Conservation (phyloP, 2,797 vertebrate species). For the Neosilurus mollespiculum region DNA sequence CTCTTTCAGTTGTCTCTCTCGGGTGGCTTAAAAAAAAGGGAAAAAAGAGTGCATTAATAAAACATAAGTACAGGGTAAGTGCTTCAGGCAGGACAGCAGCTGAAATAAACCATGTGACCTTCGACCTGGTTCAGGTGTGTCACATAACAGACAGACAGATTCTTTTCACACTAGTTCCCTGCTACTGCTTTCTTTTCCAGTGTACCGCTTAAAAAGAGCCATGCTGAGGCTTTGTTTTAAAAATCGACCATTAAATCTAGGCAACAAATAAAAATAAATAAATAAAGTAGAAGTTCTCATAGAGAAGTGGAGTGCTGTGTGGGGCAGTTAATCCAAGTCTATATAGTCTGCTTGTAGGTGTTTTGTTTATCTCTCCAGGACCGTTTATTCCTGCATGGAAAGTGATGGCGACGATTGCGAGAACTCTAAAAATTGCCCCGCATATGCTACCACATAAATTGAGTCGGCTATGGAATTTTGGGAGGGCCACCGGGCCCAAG, state of each 20-base stretch:
- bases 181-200: background rate
- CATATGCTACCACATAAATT: too few relatives aligned
- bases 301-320: too few relatives aligned
- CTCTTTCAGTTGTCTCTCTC: conserved; percentile 67
- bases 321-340: too few relatives aligned
- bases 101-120: conserved; percentile 38
- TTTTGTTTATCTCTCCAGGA: too few relatives aligned
- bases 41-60: conserved; percentile 74
- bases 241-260: background rate
- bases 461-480: too few relatives aligned
- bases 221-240: background rate
- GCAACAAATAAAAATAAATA: background rate
- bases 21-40: conserved; percentile 61
- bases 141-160: conserved; percentile 33
- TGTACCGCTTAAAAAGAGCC: background rate
- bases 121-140: conserved; percentile 53
- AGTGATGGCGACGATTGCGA: too few relatives aligned
- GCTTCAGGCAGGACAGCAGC: conserved; percentile 58
- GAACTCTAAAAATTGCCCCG: too few relatives aligned
- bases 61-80: conserved; percentile 78
- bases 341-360: too few relatives aligned
- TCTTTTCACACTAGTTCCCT: conserved; percentile 14
- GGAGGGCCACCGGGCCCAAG: too few relatives aligned
- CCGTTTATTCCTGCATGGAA: too few relatives aligned
- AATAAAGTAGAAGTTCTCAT: too few relatives aligned